Conservation (phyloP, 1,140 invertebrate genomes). For the Notospermus geniculatus region DNA sequence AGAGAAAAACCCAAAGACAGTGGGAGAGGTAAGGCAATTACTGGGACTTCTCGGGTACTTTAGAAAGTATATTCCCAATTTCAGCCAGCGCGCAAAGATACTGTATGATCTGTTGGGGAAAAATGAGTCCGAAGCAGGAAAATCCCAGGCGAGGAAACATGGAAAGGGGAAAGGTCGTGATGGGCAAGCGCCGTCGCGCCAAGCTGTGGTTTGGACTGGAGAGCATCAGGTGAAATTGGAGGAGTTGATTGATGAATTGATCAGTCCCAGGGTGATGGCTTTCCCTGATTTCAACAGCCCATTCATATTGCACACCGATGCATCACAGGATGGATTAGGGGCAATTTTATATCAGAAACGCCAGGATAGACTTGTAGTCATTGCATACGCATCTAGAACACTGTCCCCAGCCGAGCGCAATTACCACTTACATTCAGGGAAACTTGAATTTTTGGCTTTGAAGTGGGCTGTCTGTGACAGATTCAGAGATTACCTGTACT, state of each 20-base stretch:
- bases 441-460: constrained; percentile 23
- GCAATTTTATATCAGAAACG: constrained; percentile 51
- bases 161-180: constrained; percentile 10
- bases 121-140: constrained; percentile 29
- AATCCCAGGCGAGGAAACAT: too few species aligned
- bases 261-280: constrained; percentile 32
- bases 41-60: constrained; percentile 56
- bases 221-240: constrained; percentile 14
- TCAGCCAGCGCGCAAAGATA: constrained; percentile 29
- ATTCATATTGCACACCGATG: constrained; percentile 54
- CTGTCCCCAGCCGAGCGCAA: constrained; percentile 22
- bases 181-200: constrained; percentile 12
- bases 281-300: constrained; percentile 43
- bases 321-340: constrained; percentile 51
- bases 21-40: constrained; percentile 52
- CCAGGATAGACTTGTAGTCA: constrained; percentile 15
- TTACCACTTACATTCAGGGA: too few species aligned
- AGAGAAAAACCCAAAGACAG: constrained; percentile 30
- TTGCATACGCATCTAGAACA: constrained; percentile 30
- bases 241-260: constrained; percentile 34
- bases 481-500: constrained; percentile 20
- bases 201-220: constrained; percentile 12
- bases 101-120: constrained; percentile 22
- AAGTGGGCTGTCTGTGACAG: constrained; percentile 21
- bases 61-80: constrained; percentile 46